phyloP scores from a whole-genome alignment of 2,888 invertebrate genomes.

The Epistrophe eligans region DNA sequence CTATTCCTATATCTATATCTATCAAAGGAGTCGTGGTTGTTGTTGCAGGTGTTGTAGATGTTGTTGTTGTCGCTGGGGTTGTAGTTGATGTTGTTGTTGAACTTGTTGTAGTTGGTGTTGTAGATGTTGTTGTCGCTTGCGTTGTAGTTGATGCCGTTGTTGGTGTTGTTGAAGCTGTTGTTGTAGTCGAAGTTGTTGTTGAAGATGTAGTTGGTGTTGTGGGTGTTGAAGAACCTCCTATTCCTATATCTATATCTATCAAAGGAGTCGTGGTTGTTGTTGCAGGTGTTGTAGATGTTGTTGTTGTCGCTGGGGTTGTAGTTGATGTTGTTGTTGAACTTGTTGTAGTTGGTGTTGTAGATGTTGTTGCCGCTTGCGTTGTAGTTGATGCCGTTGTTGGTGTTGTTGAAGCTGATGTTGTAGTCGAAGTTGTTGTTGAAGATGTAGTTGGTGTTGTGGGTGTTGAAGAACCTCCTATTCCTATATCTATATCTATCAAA shows the following conservation, averaged over 20 bases:
- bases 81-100: background rate
- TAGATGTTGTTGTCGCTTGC: background rate
- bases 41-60: background rate
- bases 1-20: no score
- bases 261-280: no score
- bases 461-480: no score
- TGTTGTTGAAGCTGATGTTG: background rate
- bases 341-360: background rate
- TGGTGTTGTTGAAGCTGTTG: background rate
- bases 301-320: background rate
- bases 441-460: background rate
- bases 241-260: no score
- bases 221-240: no score
- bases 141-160: background rate
- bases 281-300: background rate
- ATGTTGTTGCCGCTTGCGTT: background rate
- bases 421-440: background rate
- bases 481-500: no score
- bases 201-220: background rate
- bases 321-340: background rate
- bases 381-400: background rate
- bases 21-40: background rate
- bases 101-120: background rate
- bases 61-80: background rate
- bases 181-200: background rate